Percentiles rank a stretch among this genome's conserved stretches.
Evolutionary conservation across 1,140 invertebrate species (phyloP).

Genomic region (Pseudobourletiella spinata): DNA sequence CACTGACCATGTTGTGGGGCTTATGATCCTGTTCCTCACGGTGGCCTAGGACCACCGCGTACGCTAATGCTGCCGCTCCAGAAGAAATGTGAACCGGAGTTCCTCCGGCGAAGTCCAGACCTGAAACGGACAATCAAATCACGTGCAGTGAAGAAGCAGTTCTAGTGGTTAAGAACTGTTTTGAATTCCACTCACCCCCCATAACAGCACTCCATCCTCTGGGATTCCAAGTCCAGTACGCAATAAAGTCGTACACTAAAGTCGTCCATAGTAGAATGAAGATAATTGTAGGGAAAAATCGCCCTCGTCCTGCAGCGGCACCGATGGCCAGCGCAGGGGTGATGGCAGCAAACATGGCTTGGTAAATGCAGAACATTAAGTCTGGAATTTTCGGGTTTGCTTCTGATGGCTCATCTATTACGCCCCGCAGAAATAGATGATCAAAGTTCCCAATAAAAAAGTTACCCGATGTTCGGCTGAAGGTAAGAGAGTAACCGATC

Average conservation of each 20-base stretch:
- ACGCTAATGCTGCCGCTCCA: conserved; percentile 30
- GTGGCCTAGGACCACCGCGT: conserved; percentile 32
- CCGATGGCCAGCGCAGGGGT: conserved; percentile 34
- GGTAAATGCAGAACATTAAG: conserved; percentile 31
- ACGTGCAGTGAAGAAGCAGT: too few relatives aligned
- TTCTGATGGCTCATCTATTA: not conserved
- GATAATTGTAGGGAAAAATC: conserved; percentile 31
- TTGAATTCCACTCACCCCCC: conserved; percentile 9
- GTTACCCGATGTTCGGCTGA: conserved; percentile 16
- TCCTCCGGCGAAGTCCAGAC: conserved; percentile 34
- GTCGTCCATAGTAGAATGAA: conserved; percentile 35
- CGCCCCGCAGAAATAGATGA: conserved; percentile 10
- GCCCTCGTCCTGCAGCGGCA: conserved; percentile 28
- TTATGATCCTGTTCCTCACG: conserved; percentile 20
- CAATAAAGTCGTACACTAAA: conserved; percentile 31
- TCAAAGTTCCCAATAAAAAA: conserved; percentile 29
- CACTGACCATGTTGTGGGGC: conserved; percentile 35
- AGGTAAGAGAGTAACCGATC: conserved; percentile 28
- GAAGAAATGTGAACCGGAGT: conserved; percentile 25
- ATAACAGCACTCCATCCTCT: conserved; percentile 25
- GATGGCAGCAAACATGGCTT: conserved; percentile 34
- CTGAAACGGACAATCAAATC: conserved; percentile 1
- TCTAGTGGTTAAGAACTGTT: not conserved
- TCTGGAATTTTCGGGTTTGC: conserved; percentile 27
- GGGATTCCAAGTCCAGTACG: conserved; percentile 19